phyloP scores from a whole-genome alignment of 2,797 vertebrate species.

The Argya squamiceps region DNA sequence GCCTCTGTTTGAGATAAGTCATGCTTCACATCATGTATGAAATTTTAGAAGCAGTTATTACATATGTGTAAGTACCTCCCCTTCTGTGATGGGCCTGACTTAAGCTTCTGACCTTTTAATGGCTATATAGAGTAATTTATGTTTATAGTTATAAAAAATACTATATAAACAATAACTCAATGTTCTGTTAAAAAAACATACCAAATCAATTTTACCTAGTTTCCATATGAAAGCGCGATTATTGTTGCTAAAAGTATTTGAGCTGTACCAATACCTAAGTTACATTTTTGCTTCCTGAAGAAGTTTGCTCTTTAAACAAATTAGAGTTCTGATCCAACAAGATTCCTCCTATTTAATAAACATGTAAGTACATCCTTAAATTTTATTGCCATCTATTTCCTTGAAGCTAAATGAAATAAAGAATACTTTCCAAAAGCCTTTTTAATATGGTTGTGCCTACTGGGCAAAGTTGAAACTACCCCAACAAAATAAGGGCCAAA shows the following conservation, averaged over 20 bases:
- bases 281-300: slow-evolving; percentile 24
- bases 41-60: neutral
- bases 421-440: slow-evolving; percentile 1
- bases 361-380: slow-evolving; percentile 26
- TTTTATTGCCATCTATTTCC: slow-evolving; percentile 50
- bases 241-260: slow-evolving; percentile 27
- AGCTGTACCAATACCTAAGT: neutral
- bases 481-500: slow-evolving; percentile 26
- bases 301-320: slow-evolving; percentile 28
- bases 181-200: neutral
- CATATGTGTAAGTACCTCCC: neutral
- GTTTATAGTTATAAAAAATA: neutral
- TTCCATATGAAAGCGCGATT: neutral
- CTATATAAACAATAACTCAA: slow-evolving; percentile 18
- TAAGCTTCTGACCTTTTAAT: slow-evolving; percentile 14
- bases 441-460: slow-evolving; percentile 36
- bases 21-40: neutral
- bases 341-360: slow-evolving; percentile 34
- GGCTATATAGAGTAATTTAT: neutral
- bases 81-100: neutral
- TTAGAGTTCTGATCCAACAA: neutral
- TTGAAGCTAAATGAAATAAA: slow-evolving; percentile 50
- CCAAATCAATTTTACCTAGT: neutral
- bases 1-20: neutral
- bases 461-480: slow-evolving; percentile 20